A percentile compares a stretch with the other conserved stretches of the same genome.
Conservation (phyloP, 2,797 vertebrate genomes). For the Euthynnus affinis region DNA sequence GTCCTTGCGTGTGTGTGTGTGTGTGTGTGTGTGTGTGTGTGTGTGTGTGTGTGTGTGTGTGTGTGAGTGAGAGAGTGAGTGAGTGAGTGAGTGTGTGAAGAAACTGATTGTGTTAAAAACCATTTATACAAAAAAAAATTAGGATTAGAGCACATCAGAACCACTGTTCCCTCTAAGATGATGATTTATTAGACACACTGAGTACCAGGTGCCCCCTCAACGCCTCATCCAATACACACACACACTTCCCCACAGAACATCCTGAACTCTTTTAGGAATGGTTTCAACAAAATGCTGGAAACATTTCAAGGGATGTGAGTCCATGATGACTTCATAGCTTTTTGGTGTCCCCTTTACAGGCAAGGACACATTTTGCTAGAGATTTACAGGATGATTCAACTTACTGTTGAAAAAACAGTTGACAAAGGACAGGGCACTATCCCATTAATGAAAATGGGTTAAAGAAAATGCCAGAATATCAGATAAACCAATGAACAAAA, state of each 20-base stretch:
- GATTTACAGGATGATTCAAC: slow-evolving; percentile 53
- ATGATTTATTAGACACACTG: slow-evolving; percentile 41
- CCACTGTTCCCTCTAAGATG: slow-evolving; percentile 22
- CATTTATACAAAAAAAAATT: neutral
- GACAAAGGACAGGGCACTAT: neutral
- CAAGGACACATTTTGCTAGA: slow-evolving; percentile 24
- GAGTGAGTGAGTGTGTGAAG: neutral
- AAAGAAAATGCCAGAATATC: neutral
- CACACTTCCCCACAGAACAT: slow-evolving; percentile 45
- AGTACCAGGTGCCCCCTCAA: slow-evolving; percentile 19
- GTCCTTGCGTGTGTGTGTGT: neutral
- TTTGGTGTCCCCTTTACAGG: slow-evolving; percentile 36
- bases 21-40: neutral
- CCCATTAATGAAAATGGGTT: slow-evolving; percentile 37
- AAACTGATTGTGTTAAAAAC: neutral
- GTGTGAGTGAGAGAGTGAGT: too few species aligned
- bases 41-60: too few species aligned
- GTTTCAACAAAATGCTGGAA: slow-evolving; percentile 59
- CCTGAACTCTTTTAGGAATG: slow-evolving; percentile 55
- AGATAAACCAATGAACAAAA: neutral
- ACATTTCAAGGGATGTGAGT: slow-evolving; percentile 52
- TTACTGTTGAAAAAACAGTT: slow-evolving; percentile 33
- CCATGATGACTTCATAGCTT: slow-evolving; percentile 47
- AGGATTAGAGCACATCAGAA: slow-evolving; percentile 11
- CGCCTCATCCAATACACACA: slow-evolving; percentile 19